These are phyloP conservation scores for Ochotona princeps DNA, from an alignment of 2,113 vertebrate species.

Conservation along the genomic window DNA sequence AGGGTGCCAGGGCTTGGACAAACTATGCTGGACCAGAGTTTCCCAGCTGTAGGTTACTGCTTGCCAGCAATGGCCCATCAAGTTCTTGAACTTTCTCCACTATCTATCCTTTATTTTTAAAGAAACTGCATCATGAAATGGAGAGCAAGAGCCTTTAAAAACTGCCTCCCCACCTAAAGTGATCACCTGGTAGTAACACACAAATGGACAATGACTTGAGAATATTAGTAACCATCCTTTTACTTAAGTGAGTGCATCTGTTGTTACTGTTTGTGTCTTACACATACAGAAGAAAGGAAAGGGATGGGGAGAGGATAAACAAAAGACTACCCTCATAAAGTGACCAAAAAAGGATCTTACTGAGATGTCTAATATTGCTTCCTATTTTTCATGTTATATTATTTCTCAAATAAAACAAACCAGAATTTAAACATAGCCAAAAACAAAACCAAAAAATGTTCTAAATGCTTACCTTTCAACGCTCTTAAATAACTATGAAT, in stretches of 20 bases:
- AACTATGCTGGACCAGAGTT: conserved; percentile 50
- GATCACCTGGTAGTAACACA: conserved; percentile 7
- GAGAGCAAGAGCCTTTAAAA: conserved; percentile 60
- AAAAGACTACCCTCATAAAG: neutral
- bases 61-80: conserved; percentile 45
- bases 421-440: conserved; percentile 12
- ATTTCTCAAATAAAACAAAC: conserved; percentile 14
- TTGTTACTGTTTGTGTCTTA: neutral
- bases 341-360: conserved; percentile 7
- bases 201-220: conserved; percentile 47
- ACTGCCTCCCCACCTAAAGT: conserved; percentile 48
- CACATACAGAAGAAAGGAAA: neutral
- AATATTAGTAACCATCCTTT: neutral
- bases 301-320: neutral
- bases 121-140: conserved; percentile 55
- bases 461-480: neutral
- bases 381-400: conserved; percentile 36
- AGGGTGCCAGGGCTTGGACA: neutral
- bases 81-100: conserved; percentile 65
- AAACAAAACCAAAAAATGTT: conserved; percentile 38
- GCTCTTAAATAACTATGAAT: neutral
- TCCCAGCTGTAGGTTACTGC: neutral
- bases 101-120: conserved; percentile 54
- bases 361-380: neutral
- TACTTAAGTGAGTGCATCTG: neutral